Percentiles rank a stretch among this genome's conserved stretches.
Conservation (phyloP, 2,888 invertebrate species). For the Xanthia togata region DNA sequence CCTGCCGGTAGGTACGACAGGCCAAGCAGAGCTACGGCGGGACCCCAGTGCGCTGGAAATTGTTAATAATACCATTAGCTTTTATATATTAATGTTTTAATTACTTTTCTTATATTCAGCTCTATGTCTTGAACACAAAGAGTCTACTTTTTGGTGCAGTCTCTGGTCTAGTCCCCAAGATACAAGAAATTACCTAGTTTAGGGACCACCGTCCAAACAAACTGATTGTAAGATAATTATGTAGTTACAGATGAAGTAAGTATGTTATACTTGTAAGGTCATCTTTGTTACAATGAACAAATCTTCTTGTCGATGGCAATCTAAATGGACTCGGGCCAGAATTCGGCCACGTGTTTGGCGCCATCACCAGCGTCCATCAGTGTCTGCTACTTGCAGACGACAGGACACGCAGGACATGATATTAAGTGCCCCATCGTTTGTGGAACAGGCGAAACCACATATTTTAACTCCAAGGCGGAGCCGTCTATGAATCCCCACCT, state of each 20-base stretch:
- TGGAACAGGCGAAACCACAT: not conserved
- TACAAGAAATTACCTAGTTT: not conserved
- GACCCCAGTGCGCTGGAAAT: slow-evolving; percentile 92
- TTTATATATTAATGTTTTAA: not conserved
- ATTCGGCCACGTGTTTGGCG: too few relatives aligned
- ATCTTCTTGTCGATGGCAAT: not conserved
- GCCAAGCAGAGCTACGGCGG: slow-evolving; percentile 92
- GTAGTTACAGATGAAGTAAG: not conserved
- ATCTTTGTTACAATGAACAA: not conserved
- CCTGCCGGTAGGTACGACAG: slow-evolving; percentile 91
- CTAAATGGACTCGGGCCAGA: not conserved
- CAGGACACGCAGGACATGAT: too few relatives aligned
- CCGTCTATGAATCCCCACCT: not conserved
- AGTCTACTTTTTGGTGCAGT: not conserved
- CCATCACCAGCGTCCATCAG: too few relatives aligned
- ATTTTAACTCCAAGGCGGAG: not conserved
- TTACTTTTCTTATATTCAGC: not conserved
- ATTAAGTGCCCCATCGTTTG: not conserved
- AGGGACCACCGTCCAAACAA: not conserved
- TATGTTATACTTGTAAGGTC: not conserved
- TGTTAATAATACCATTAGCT: not conserved
- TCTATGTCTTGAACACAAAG: not conserved
- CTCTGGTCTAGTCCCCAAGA: not conserved
- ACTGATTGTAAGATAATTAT: not conserved
- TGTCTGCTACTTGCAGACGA: too few relatives aligned